These are phyloP conservation scores for Siphlonurus alternatus DNA, from an alignment of 2,888 invertebrate genomes.

Conservation along the genomic window DNA sequence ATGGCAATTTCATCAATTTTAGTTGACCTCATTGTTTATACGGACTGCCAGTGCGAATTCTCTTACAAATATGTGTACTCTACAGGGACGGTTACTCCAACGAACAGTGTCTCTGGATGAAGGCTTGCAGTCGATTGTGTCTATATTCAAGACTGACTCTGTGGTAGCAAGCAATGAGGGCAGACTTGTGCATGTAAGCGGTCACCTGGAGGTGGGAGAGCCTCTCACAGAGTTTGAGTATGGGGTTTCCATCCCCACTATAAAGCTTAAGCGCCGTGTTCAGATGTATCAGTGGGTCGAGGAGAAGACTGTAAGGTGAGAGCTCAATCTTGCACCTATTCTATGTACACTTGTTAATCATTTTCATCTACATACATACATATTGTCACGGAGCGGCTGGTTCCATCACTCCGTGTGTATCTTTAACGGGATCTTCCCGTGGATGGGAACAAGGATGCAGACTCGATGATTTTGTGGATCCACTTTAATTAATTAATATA, in stretches of 20 bases:
- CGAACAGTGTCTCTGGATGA: conserved; percentile 65
- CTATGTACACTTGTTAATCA: background rate
- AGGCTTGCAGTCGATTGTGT: conserved; percentile 31
- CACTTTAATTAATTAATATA: too few species aligned
- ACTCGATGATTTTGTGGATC: too few species aligned
- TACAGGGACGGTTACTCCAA: conserved; percentile 60
- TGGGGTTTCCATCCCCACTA: conserved; percentile 66
- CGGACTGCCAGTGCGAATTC: conserved; percentile 47
- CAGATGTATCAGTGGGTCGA: conserved; percentile 95
- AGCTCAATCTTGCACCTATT: background rate
- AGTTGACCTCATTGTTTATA: too few species aligned
- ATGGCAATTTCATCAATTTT: too few species aligned
- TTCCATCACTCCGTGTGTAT: too few species aligned
- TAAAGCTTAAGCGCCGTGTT: conserved; percentile 66
- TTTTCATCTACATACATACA: too few species aligned
- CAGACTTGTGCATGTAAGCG: conserved; percentile 58
- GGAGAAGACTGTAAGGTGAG: conserved; percentile 34
- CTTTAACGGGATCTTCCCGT: background rate
- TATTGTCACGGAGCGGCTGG: too few species aligned
- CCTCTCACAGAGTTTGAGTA: conserved; percentile 76
- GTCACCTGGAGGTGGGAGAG: conserved; percentile 53
- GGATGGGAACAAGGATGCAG: too few species aligned
- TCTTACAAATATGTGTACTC: conserved; percentile 72
- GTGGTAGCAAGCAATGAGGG: conserved; percentile 47
- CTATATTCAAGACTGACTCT: conserved; percentile 18